Percentiles rank a stretch among this genome's conserved stretches.
Evolutionary conservation across 2,113 vertebrate genomes (phyloP).

Genomic region (Aphyosemion australe): DNA sequence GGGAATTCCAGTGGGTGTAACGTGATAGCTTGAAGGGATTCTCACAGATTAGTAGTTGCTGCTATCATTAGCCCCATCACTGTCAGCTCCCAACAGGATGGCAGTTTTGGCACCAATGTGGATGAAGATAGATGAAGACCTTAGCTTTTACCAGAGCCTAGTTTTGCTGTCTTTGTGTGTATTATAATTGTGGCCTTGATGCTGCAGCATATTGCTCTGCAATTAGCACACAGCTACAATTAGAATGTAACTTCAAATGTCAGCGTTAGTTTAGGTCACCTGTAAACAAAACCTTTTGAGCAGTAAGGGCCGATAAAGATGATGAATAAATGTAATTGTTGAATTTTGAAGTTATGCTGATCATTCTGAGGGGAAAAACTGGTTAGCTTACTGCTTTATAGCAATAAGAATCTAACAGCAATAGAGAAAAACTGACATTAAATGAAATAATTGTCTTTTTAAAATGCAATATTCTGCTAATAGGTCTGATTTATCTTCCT

Average conservation of each 20-base stretch:
- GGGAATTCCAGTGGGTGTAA: slow-evolving; percentile 48
- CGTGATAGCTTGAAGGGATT: slow-evolving; percentile 28
- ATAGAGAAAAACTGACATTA: not conserved
- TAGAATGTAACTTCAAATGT: slow-evolving; percentile 10
- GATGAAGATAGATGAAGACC: not conserved
- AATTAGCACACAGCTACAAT: slow-evolving; percentile 16
- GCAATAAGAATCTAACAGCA: not conserved
- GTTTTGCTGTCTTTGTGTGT: not conserved
- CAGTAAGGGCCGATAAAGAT: not conserved
- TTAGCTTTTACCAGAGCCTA: not conserved
- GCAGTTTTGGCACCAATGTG: slow-evolving; percentile 11
- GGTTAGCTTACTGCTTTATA: not conserved
- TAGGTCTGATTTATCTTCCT: not conserved
- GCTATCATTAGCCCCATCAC: slow-evolving; percentile 32
- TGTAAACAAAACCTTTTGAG: not conserved
- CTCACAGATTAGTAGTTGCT: slow-evolving; percentile 33
- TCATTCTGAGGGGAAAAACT: not conserved
- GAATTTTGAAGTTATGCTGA: no score
- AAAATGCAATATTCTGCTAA: not conserved
- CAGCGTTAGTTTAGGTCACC: not conserved
- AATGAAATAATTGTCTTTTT: not conserved
- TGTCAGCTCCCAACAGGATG: slow-evolving; percentile 50
- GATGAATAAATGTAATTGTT: no score
- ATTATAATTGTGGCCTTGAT: slow-evolving; percentile 3
- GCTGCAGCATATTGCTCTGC: not conserved